Evolutionary conservation across 1,140 invertebrate genomes (phyloP), one percentile per base, ranked within the genome.

Genomic region (Semibalanus balanoides): DNA sequence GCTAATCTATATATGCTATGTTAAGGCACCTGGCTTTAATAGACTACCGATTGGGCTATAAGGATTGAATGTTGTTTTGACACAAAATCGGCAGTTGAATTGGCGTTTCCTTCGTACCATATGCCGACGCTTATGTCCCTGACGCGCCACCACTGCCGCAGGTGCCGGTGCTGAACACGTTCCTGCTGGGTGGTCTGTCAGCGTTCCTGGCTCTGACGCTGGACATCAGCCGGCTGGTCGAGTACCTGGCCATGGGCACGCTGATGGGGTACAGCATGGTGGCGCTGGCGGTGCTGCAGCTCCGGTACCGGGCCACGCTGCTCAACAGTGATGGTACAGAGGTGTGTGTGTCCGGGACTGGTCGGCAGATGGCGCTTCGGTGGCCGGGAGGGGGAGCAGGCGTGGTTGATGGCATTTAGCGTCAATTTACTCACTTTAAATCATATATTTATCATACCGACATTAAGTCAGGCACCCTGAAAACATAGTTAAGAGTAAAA

Each of bases 191-290:
- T 0, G 78, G 92, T 0, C 81, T 91, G 25, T 90, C 93, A 69
- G 91, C 91, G 0, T 74, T 93, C 0, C 90, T 96, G 77, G 93
- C 95, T 14, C 82, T 96, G 5, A 82, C 96, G 29, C 93, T 97
- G 81, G 93, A 97, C 83, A 87, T 97, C 77, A 89, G 94, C 80
- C 94, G 94, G 79, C 85, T 97, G 27, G 93, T 97, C 0, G 95
- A 97, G 81, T 95, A 96, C 80, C 94, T 96, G 92, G 95, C 93
- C 0, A 96, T 96, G 79, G 94, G 94, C 0, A 96, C 94, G 0
- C 86, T 96, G 17, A 83, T 95, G 75, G 93, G 94, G 0, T 96
- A 96, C 81, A 95, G 93, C 9, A 93, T 96, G 40, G 94, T 96
- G 0, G 93, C 92, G 76, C 91, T 92, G 25, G 91, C 91, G 76